phyloP scores from a whole-genome alignment of 2,888 invertebrate species.

The Melipona bicolor region DNA sequence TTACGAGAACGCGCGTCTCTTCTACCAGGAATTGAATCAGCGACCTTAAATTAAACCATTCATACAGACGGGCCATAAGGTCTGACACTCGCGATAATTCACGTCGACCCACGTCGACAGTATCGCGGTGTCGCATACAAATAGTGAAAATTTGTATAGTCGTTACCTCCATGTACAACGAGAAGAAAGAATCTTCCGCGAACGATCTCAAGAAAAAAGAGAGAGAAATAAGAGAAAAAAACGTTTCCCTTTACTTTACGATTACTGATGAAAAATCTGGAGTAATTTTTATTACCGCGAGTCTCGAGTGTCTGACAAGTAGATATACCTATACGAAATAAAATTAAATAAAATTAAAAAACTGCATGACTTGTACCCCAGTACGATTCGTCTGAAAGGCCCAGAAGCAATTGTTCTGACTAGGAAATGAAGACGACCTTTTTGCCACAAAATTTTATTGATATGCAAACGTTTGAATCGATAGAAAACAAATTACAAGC shows the following conservation, averaged over 20 bases:
- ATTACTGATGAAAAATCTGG: slow-evolving; percentile 9
- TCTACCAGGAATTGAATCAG: slow-evolving; percentile 80
- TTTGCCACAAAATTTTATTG: too few species aligned
- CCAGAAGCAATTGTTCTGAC: too few species aligned
- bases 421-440: too few species aligned
- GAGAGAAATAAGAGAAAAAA: background rate
- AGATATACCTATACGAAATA: background rate
- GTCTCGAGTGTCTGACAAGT: background rate
- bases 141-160: slow-evolving; percentile 79
- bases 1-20: slow-evolving; percentile 72
- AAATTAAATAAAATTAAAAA: too few species aligned
- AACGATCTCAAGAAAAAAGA: slow-evolving; percentile 17
- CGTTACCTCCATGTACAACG: slow-evolving; percentile 66
- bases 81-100: slow-evolving; percentile 81
- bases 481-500: too few species aligned
- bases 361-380: too few species aligned
- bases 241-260: slow-evolving; percentile 37
- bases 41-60: slow-evolving; percentile 82
- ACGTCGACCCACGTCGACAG: slow-evolving; percentile 78
- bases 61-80: slow-evolving; percentile 75
- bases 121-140: slow-evolving; percentile 78
- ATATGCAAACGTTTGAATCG: too few species aligned
- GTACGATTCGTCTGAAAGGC: too few species aligned
- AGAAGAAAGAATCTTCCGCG: slow-evolving; percentile 18
- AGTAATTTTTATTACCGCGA: background rate